Base-by-base conservation (phyloP, 2,797 vertebrate genomes). In the Sebastes nivosus region DNA sequence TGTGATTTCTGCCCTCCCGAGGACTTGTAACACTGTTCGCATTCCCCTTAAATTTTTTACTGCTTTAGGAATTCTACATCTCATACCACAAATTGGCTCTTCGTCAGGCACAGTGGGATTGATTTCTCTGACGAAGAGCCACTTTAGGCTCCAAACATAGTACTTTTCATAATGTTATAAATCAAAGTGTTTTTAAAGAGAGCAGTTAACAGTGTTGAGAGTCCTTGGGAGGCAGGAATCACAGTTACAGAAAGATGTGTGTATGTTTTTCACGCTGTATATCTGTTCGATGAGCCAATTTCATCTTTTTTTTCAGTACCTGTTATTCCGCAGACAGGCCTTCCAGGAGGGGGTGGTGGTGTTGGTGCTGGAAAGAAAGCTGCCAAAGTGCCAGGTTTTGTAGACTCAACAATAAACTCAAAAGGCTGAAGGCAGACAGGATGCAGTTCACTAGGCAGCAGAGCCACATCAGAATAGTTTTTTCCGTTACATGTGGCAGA, bases 311-410 rank as follows among this genome's bases (percentile, higher is more conserved):
- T 89, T 54, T 24, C 86, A 99, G 98, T 85, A 81, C 96, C 94
- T 1, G 97, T 94, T 77, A 96, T 97, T 70, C 97, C 97, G 78
- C 96, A 97, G 88, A 96, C 95, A 0, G 97, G 95, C 77, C 93
- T 96, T 82, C 97, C 96, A 14, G 97, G 97, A 92, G 96, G 95
- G 4, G 94, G 90, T 0, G 95, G 89, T 8, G 96, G 86, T 81
- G 91, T 88, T 0, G 95, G 90, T 9, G 96, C 82, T 32, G 94
- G 91, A 74, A 95, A 94, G 78, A 98, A 98, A 95, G 94, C 95
- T 78, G 72, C 94, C 65, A 94, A 95, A 93, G 93, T 99, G 81
- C 98, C 98, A 84, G 98, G 98, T 98, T 89, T 73, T 67, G 82
- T 91, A 90, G 73, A 88, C 79, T 89, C 73, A 84, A 86, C 71